Conservation (phyloP, 2,888 invertebrate species). For the Helicoverpa assulta region DNA sequence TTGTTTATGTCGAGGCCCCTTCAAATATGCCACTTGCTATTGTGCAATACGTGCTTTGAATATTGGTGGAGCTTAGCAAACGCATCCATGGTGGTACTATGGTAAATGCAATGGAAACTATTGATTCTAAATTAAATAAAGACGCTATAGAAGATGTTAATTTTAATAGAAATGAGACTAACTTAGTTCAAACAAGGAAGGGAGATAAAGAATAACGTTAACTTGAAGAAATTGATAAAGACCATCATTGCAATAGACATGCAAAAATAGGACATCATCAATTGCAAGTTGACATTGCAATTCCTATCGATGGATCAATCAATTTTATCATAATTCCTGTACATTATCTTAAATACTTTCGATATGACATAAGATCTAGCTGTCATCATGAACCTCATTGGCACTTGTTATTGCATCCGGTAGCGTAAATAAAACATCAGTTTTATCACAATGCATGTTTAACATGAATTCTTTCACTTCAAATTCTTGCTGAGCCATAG, state of each 20-base stretch:
- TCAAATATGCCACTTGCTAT: conserved; percentile 55
- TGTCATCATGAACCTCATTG: conserved; percentile 23
- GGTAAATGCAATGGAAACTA: not conserved
- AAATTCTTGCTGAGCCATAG: not conserved
- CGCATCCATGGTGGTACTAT: conserved; percentile 20
- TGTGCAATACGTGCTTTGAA: conserved; percentile 56
- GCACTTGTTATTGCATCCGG: conserved; percentile 5
- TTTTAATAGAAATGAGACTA: not conserved
- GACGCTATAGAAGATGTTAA: not conserved
- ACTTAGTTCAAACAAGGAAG: not conserved
- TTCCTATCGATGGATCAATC: conserved; percentile 36
- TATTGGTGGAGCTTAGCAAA: conserved; percentile 34
- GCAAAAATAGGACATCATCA: conserved; percentile 22
- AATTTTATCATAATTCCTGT: conserved; percentile 45
- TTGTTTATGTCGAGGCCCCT: conserved; percentile 61
- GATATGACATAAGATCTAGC: conserved; percentile 36
- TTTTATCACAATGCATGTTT: conserved; percentile 4
- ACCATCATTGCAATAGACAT: conserved; percentile 2
- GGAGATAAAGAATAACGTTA: not conserved
- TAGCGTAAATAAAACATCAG: not conserved
- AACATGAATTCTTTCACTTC: not conserved
- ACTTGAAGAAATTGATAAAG: conserved; percentile 6
- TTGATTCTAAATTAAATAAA: not conserved
- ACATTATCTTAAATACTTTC: conserved; percentile 42
- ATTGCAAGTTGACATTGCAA: conserved; percentile 48